Conservation (phyloP, 2,113 vertebrate species). For the Bos indicus region DNA sequence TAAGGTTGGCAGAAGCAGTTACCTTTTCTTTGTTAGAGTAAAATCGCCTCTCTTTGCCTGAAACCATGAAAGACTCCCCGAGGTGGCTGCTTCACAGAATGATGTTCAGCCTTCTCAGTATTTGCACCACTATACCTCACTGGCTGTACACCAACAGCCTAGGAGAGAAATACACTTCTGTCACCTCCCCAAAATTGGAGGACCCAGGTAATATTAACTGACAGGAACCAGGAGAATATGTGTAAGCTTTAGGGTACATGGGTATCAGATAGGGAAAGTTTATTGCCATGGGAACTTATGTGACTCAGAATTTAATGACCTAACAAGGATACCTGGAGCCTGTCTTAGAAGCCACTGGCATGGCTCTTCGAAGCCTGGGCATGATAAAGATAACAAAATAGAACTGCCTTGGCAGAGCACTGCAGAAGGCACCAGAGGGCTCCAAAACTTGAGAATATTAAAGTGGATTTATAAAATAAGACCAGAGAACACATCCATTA, state of each 20-base stretch:
- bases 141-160: background rate
- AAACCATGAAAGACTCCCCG: background rate
- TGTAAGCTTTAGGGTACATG: background rate
- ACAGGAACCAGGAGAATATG: background rate
- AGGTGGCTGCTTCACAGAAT: background rate
- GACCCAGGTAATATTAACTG: background rate
- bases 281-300: background rate
- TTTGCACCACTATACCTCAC: background rate
- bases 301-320: background rate
- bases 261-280: background rate
- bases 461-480: background rate
- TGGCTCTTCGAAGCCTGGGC: background rate
- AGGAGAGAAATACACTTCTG: background rate
- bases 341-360: background rate
- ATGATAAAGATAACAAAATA: background rate
- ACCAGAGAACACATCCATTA: background rate
- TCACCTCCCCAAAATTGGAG: background rate
- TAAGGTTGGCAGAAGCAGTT: background rate
- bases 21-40: background rate
- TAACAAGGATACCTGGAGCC: background rate
- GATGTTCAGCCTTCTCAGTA: background rate
- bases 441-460: background rate
- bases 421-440: background rate
- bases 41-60: background rate
- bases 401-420: background rate